Conservation (phyloP, 2,888 invertebrate genomes). For the Volucella inanis region DNA sequence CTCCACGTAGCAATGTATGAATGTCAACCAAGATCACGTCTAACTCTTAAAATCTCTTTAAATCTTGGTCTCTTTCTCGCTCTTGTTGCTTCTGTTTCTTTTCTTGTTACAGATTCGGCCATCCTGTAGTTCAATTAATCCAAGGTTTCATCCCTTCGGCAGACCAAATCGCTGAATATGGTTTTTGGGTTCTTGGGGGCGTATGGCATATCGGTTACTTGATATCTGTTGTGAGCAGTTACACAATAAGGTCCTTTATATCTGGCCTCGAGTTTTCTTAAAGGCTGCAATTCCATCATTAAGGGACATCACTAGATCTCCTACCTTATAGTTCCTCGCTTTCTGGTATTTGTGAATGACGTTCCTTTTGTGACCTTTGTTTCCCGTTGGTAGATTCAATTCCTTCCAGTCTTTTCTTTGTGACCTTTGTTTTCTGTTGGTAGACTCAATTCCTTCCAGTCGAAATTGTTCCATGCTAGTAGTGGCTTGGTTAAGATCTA, state of each 20-base stretch:
- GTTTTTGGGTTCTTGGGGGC: slow-evolving; percentile 11
- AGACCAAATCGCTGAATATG: slow-evolving; percentile 8
- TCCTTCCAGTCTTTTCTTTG: too few species aligned
- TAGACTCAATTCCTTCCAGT: slow-evolving; percentile 9
- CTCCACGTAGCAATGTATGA: too few species aligned
- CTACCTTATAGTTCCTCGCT: slow-evolving; percentile 3
- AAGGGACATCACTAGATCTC: slow-evolving; percentile 13
- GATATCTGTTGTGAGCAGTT: slow-evolving; percentile 5
- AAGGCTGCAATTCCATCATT: slow-evolving; percentile 23
- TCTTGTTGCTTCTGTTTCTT: too few species aligned
- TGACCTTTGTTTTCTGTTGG: not conserved
- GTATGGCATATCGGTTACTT: slow-evolving; percentile 26
- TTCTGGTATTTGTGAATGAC: slow-evolving; percentile 10
- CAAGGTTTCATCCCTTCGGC: not conserved
- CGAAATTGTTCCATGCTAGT: not conserved
- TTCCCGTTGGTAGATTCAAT: too few species aligned
- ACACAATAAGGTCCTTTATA: slow-evolving; percentile 8
- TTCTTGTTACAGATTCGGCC: too few species aligned
- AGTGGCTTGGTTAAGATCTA: slow-evolving; percentile 2
- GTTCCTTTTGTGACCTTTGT: slow-evolving; percentile 19
- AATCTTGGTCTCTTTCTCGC: too few species aligned
- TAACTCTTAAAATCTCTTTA: too few species aligned
- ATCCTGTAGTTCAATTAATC: not conserved
- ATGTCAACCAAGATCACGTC: too few species aligned
- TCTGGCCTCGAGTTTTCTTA: slow-evolving; percentile 7